Evolutionary conservation across 2,113 vertebrate species (phyloP).

Genomic region (Podarcis cretensis): DNA sequence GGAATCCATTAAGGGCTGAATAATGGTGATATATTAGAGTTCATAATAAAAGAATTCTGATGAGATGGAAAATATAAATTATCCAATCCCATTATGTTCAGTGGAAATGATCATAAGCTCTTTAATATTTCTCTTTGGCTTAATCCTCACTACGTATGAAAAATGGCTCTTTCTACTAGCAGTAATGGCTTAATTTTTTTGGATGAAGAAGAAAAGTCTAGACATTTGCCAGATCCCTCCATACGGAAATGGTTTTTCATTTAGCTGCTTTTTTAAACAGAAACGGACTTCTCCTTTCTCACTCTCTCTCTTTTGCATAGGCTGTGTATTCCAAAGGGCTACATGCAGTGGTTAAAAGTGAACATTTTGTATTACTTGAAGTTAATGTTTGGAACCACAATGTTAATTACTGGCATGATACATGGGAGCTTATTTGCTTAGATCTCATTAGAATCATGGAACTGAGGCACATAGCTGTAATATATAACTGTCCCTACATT

Average conservation of each 20-base stretch:
- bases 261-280: neutral
- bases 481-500: neutral
- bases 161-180: neutral
- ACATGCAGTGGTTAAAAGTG: neutral
- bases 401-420: neutral
- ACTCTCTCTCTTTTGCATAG: too few relatives aligned
- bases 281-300: neutral
- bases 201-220: neutral
- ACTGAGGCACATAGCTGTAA: neutral
- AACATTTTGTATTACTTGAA: neutral
- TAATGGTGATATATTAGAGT: neutral
- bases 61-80: slow-evolving; percentile 18
- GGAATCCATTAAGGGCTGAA: slow-evolving; percentile 3
- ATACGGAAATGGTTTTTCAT: neutral
- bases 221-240: neutral
- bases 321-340: neutral
- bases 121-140: slow-evolving; percentile 22
- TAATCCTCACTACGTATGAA: neutral
- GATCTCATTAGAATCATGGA: neutral
- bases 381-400: neutral
- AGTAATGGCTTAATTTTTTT: neutral
- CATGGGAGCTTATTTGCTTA: neutral
- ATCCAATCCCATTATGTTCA: neutral
- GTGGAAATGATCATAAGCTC: neutral
- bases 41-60: slow-evolving; percentile 14